A percentile compares a stretch with the other conserved stretches of the same genome.
These are phyloP conservation scores for Panagrolaimus sp. DNA, from an alignment of 1,140 invertebrate genomes.

Conservation along the genomic window DNA sequence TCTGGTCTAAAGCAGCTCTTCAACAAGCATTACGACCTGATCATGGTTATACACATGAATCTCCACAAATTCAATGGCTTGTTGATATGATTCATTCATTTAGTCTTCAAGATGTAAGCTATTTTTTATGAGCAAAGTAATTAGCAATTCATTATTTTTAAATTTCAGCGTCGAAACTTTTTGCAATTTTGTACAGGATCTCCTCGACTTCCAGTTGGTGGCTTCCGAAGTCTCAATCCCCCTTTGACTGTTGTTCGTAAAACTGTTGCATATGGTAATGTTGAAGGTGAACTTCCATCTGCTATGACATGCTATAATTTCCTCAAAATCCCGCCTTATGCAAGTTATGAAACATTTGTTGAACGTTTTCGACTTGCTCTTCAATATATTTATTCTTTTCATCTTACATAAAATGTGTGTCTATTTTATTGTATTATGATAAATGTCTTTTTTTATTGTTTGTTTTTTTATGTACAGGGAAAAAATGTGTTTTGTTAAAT, in stretches of 20 bases:
- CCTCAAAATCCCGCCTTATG: conserved; percentile 95
- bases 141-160: not conserved
- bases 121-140: not conserved
- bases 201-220: conserved; percentile 90
- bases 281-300: conserved; percentile 91
- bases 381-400: conserved; percentile 85
- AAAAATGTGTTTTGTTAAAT: too few relatives aligned
- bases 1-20: conserved; percentile 30
- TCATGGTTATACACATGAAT: conserved; percentile 80
- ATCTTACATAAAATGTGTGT: conserved; percentile 26
- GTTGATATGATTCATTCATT: conserved; percentile 87
- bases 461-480: too few relatives aligned
- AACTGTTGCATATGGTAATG: conserved; percentile 75
- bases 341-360: conserved; percentile 61
- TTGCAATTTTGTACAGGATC: conserved; percentile 97
- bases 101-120: conserved; percentile 69
- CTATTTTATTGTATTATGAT: too few relatives aligned
- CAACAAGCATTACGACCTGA: conserved; percentile 50
- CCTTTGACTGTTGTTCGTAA: conserved; percentile 73
- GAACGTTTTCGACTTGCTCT: conserved; percentile 61
- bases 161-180: conserved; percentile 80
- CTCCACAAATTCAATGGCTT: conserved; percentile 82
- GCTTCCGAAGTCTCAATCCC: conserved; percentile 89
- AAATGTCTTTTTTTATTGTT: too few relatives aligned
- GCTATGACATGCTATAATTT: conserved; percentile 99